Conservation (phyloP, 2,113 vertebrate genomes). For the Psephotus haematonotus region DNA sequence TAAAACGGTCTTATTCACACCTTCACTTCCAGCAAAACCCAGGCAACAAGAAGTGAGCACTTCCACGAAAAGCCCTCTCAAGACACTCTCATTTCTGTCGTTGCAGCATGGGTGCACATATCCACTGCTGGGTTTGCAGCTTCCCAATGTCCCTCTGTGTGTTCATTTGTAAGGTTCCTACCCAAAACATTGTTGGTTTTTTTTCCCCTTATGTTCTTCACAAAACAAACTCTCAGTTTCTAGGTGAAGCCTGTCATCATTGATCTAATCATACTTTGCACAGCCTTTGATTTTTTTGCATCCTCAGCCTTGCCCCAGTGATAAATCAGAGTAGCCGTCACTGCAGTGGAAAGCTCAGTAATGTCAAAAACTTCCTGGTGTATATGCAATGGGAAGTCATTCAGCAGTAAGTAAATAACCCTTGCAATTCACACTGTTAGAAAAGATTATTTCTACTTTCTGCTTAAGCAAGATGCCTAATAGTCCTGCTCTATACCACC, state of each 20-base stretch:
- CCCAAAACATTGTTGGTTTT: neutral
- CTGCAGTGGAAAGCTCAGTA: slow-evolving; percentile 10
- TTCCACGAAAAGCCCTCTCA: neutral
- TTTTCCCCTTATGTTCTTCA: neutral
- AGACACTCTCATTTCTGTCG: neutral
- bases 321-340: neutral
- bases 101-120: neutral
- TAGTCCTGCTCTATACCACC: neutral
- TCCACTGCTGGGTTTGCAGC: neutral
- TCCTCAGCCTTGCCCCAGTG: neutral
- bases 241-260: slow-evolving; percentile 11
- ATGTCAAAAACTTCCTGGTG: slow-evolving; percentile 50
- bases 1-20: neutral
- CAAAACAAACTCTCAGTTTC: neutral
- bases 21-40: neutral
- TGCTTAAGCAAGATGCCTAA: neutral
- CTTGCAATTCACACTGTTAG: neutral
- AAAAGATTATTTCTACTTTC: neutral
- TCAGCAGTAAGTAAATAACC: slow-evolving; percentile 32
- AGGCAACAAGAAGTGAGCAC: neutral
- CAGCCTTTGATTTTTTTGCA: neutral
- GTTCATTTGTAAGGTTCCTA: neutral
- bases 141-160: neutral
- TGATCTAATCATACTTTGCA: neutral
- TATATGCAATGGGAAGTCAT: slow-evolving; percentile 51